These are phyloP conservation scores for Graphium colonna DNA, from an alignment of 2,888 invertebrate species.

Conservation along the genomic window DNA sequence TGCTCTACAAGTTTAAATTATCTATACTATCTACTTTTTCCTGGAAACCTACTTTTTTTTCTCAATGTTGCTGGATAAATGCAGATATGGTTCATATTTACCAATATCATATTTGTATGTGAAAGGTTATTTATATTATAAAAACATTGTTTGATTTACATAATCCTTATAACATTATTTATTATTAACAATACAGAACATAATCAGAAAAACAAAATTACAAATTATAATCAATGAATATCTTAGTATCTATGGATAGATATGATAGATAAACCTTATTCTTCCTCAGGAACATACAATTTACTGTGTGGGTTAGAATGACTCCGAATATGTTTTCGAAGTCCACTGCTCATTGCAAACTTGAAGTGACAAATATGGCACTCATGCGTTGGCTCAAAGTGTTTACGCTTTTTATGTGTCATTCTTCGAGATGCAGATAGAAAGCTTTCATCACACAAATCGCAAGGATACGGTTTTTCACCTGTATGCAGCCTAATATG, in stretches of 20 bases:
- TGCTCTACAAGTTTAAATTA: too few relatives aligned
- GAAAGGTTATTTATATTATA: too few relatives aligned
- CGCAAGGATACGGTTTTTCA: constrained; percentile 60
- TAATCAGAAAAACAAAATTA: too few relatives aligned
- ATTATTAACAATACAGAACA: too few relatives aligned
- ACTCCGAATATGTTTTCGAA: constrained; percentile 51
- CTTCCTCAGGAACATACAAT: constrained; percentile 41
- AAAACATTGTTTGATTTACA: constrained; percentile 3
- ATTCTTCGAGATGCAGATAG: constrained; percentile 59
- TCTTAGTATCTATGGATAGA: too few relatives aligned
- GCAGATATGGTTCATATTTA: too few relatives aligned
- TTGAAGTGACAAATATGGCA: constrained; percentile 56
- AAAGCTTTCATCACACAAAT: constrained; percentile 58
- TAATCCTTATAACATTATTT: neutral
- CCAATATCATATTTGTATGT: too few relatives aligned
- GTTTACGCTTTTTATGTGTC: constrained; percentile 57
- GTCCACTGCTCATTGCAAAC: constrained; percentile 47
- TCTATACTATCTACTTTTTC: too few relatives aligned
- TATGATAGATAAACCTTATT: too few relatives aligned
- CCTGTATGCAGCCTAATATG: constrained; percentile 66
- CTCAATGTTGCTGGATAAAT: too few relatives aligned
- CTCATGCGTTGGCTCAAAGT: constrained; percentile 54
- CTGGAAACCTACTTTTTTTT: too few relatives aligned
- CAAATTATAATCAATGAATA: too few relatives aligned
- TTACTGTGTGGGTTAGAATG: constrained; percentile 64